These are phyloP conservation scores for Sterna hirundo DNA, from an alignment of 2,113 vertebrate genomes.

Conservation along the genomic window DNA sequence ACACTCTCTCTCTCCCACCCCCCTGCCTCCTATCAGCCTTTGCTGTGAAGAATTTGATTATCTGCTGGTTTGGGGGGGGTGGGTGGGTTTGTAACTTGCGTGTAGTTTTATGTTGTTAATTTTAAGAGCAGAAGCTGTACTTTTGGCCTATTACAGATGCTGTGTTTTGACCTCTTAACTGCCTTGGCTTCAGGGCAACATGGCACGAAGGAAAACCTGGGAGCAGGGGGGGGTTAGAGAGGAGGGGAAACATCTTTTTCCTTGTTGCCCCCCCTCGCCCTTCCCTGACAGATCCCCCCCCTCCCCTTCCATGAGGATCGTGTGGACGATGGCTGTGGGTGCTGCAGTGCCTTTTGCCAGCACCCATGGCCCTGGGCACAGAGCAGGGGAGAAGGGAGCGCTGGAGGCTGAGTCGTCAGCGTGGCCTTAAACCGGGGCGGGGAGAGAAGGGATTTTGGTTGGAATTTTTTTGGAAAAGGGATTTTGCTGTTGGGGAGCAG, in stretches of 20 bases:
- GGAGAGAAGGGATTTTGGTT: not conserved
- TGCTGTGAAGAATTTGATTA: not conserved
- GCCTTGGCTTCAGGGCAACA: accelerated
- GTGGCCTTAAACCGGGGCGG: not conserved
- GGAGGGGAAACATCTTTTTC: not conserved
- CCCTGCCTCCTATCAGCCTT: not conserved
- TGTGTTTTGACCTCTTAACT: not conserved
- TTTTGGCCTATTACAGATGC: not conserved
- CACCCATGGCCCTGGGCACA: accelerated
- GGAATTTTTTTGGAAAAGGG: too few relatives aligned
- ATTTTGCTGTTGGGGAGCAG: not conserved
- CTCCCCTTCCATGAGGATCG: not conserved
- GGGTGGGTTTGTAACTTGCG: not conserved
- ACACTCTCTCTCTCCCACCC: not conserved
- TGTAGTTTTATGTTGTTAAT: not conserved
- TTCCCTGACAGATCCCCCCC: not conserved
- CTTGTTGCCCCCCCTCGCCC: accelerated
- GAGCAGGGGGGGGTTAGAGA: not conserved
- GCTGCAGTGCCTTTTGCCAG: not conserved
- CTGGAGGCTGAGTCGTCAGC: not conserved
- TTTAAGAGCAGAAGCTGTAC: not conserved
- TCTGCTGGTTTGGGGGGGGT: not conserved
- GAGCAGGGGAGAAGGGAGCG: not conserved
- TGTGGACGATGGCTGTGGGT: accelerated
- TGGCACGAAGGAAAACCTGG: not conserved